Percentiles rank a stretch among this genome's conserved stretches.
phyloP scores from a whole-genome alignment of 2,113 vertebrate genomes.

The Sclerurus mexicanus region DNA sequence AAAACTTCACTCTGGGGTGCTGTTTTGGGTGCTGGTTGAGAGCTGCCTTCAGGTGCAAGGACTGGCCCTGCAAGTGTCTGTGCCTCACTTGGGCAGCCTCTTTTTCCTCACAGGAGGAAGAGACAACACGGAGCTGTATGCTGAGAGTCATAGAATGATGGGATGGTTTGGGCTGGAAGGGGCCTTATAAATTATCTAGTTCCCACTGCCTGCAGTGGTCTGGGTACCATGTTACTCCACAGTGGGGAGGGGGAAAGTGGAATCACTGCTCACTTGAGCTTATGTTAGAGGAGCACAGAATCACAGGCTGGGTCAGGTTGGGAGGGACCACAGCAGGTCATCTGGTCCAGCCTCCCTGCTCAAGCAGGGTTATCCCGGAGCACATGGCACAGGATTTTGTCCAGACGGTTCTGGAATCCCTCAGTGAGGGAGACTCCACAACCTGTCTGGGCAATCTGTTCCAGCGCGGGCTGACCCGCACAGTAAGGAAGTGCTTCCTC shows the following conservation, averaged over 20 bases:
- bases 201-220: background rate
- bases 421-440: background rate
- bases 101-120: background rate
- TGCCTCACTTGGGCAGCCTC: fast-evolving
- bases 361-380: no score
- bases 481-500: background rate
- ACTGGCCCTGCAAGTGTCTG: background rate
- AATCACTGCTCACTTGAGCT: background rate
- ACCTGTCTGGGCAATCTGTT: background rate
- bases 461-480: background rate
- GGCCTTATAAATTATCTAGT: background rate
- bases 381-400: background rate
- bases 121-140: fast-evolving
- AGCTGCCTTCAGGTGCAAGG: background rate
- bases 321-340: background rate
- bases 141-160: background rate
- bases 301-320: no score
- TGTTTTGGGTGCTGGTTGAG: no score
- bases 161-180: background rate
- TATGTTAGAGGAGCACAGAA: no score
- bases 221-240: background rate
- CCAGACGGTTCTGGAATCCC: fast-evolving
- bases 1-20: fast-evolving
- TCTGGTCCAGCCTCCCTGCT: background rate
- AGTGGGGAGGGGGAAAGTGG: background rate